Percentiles rank a stretch among this genome's conserved stretches.
Evolutionary conservation across 2,888 invertebrate species (phyloP).

Genomic region (Iselma pallidipennis): DNA sequence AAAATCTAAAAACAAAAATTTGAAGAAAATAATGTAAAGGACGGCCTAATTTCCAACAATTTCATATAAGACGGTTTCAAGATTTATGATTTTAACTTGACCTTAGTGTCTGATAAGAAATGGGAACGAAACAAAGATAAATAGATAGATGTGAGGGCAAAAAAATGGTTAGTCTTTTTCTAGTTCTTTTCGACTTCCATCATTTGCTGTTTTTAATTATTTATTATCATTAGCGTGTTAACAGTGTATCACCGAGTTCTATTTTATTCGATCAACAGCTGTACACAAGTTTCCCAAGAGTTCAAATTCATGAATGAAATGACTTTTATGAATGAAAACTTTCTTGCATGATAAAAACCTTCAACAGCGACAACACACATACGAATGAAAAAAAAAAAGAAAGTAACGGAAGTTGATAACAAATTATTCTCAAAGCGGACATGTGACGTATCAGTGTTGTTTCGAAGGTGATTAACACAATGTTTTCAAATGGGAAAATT

Average conservation of each 20-base stretch:
- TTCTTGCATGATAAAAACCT: constrained; percentile 19
- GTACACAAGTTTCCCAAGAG: constrained; percentile 10
- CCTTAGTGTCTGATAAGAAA: neutral
- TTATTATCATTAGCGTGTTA: constrained; percentile 1
- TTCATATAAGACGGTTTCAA: neutral
- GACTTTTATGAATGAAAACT: constrained; percentile 24
- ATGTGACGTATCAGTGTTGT: constrained; percentile 1
- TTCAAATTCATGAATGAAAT: constrained; percentile 23
- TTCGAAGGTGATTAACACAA: neutral
- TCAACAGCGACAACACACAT: constrained; percentile 1
- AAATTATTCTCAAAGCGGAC: constrained; percentile 7
- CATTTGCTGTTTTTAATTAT: neutral
- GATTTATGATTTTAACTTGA: neutral
- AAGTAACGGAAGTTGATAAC: constrained; percentile 24
- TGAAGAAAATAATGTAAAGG: neutral
- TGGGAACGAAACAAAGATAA: constrained; percentile 1
- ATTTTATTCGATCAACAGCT: constrained; percentile 6
- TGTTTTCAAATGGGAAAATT: neutral
- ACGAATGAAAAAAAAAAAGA: constrained; percentile 8
- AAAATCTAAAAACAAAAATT: too few species aligned
- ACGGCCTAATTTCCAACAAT: neutral
- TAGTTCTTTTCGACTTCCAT: neutral
- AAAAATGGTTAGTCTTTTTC: too few species aligned
- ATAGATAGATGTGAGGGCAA: too few species aligned
- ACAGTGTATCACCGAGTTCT: constrained; percentile 1